Evolutionary conservation across 2,113 vertebrate genomes (phyloP), one percentile per base, ranked within the genome.

Genomic region (Catharus minimus): DNA sequence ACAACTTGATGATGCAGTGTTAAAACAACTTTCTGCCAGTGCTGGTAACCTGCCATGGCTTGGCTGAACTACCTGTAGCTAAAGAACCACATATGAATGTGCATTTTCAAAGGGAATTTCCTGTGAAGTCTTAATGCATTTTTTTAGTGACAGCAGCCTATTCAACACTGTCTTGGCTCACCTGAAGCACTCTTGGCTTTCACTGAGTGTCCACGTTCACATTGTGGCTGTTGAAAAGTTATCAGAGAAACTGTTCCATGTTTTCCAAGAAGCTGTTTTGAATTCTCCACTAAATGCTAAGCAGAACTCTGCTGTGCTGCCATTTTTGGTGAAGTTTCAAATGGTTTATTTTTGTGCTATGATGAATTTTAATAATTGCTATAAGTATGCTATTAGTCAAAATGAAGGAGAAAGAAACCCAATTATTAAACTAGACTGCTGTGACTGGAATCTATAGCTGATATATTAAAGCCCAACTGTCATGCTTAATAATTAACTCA

Each of bases 381-480:
- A 4, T 93, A 95, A 96, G 93, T 93, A 85, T 90, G 92, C 91
- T 52, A 95, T 95, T 94, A 97, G 90, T 96, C 91, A 95, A 96
- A 95, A 94, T 52, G 86, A 95, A 88, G 84, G 82, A 57, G 74
- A 96, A 97, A 93, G 94, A 95, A 95, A 95, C 74, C 73, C 91
- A 97, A 93, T 97, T 97, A 96, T 91, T 92, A 90, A 95, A 96
- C 95, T 94, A 92, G 86, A 95, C 93, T 93, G 95, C 95, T 95
- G 95, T 88, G 95, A 95, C 91, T 96, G 94, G 89, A 95, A 92
- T 96, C 93, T 95, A 93, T 95, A 95, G 81, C 76, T 94, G 93
- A 95, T 92, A 85, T 90, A 94, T 95, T 93, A 95, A 94, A 95
- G 90, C 86, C 75, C 61, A 68, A 72, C 85, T 94, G 94, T 96